Evolutionary conservation across 2,113 vertebrate genomes (phyloP), one percentile per base, ranked within the genome.

Genomic region (Strigops habroptila): DNA sequence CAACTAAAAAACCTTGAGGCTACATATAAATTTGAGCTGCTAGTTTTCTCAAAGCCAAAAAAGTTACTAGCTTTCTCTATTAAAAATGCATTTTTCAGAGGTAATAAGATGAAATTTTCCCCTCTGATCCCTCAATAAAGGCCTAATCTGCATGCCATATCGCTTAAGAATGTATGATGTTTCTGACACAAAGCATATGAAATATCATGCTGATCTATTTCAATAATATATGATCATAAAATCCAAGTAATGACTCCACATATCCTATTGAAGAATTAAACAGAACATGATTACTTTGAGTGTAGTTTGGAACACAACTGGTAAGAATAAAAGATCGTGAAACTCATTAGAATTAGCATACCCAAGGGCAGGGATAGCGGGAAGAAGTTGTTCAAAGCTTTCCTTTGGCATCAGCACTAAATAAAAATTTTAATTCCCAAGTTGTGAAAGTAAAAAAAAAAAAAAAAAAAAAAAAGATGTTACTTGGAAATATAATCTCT

Each of bases 191-290:
- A 74, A 88, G 24, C 14, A 70, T 15, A 18, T 0, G 3, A 64
- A 88, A 69, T 22, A 82, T 18, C 35, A 71, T 63, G 25, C 51
- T 81, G 28, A 39, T 79, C 22, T 57, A 77, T 44, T 94, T 82
- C 49, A 91, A 81, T 86, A 92, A 95, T 39, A 37, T 39, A 79
- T 46, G 88, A 81, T 86, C 35, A 52, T 48, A 82, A 93, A 96
- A 82, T 49, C 23, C 51, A 49, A 78, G 80, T 19, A 94, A 78
- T 75, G 37, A 82, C 30, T 79, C 31, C 52, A 76, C 52, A 77
- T 10, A 73, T 23, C 21, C 41, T 77, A 53, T 13, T 81, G 87
- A 77, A 89, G 93, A 91, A 91, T 92, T 75, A 87, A 77, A 82
- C 14, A 87, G 53, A 77, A 85, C 44, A 75, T 63, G 35, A 64